These are phyloP conservation scores for Azemiops feae DNA, from an alignment of 2,113 vertebrate species.

Conservation along the genomic window DNA sequence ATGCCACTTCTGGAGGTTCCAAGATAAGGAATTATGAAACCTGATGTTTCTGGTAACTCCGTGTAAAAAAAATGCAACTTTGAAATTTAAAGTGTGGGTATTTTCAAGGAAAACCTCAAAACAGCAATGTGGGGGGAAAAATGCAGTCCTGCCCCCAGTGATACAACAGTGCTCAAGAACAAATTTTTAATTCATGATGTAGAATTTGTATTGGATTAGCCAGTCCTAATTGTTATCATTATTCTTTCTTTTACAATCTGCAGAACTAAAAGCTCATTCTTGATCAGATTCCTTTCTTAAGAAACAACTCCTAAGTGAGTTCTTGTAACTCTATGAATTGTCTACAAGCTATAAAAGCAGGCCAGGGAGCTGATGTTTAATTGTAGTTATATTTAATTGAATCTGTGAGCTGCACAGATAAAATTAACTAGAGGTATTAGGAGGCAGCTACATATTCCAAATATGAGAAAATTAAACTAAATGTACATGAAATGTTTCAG, in stretches of 20 bases:
- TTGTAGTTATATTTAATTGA: slow-evolving; percentile 31
- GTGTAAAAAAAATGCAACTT: not conserved
- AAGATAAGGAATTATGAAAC: not conserved
- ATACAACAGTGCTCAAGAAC: not conserved
- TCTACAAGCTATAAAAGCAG: slow-evolving; percentile 27
- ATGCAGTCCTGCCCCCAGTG: not conserved
- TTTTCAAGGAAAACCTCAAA: not conserved
- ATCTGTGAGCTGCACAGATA: slow-evolving; percentile 6
- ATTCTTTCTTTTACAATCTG: not conserved
- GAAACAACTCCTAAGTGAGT: slow-evolving; percentile 26
- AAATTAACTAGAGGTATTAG: not conserved
- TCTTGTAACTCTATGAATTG: slow-evolving; percentile 40
- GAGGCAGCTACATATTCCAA: slow-evolving; percentile 36
- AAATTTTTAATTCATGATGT: not conserved
- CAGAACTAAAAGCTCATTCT: not conserved
- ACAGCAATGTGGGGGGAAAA: not conserved
- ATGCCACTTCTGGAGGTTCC: too few relatives aligned
- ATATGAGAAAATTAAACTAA: slow-evolving; percentile 10
- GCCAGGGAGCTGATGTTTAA: slow-evolving; percentile 15
- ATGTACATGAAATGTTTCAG: slow-evolving; percentile 9
- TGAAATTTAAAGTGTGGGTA: not conserved
- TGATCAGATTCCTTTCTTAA: slow-evolving; percentile 45
- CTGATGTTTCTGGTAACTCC: not conserved
- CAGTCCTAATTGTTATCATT: not conserved
- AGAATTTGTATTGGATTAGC: not conserved